Percentiles rank a stretch among this genome's conserved stretches.
Evolutionary conservation across 2,888 invertebrate species (phyloP).

Genomic region (Pemphredon lugubris): DNA sequence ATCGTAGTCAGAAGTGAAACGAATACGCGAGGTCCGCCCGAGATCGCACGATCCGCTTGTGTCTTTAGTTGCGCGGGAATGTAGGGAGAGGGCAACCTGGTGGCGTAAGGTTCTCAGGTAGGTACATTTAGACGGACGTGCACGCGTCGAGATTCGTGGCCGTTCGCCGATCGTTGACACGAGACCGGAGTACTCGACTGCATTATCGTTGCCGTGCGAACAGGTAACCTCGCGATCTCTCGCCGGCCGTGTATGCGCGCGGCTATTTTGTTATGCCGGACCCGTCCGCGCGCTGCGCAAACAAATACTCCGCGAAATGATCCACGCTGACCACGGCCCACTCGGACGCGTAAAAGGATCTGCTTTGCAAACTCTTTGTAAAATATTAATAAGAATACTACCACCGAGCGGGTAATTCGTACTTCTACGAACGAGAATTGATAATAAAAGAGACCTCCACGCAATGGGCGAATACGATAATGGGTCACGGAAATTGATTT

Average conservation of each 20-base stretch:
- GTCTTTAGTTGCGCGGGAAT: slow-evolving; percentile 57
- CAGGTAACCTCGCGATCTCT: slow-evolving; percentile 69
- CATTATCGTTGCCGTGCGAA: slow-evolving; percentile 67
- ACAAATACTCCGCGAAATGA: slow-evolving; percentile 68
- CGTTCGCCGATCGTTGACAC: slow-evolving; percentile 70
- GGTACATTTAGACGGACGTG: slow-evolving; percentile 69
- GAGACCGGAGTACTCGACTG: slow-evolving; percentile 66
- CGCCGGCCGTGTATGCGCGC: slow-evolving; percentile 40
- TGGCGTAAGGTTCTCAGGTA: slow-evolving; percentile 68
- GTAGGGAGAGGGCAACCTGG: slow-evolving; percentile 60
- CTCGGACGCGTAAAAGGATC: slow-evolving; percentile 17
- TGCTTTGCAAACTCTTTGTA: not conserved
- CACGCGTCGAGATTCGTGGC: slow-evolving; percentile 68
- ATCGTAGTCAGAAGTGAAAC: slow-evolving; percentile 42
- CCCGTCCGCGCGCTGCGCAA: slow-evolving; percentile 71
- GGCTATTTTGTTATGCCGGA: slow-evolving; percentile 62
- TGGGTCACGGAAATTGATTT: too few relatives aligned
- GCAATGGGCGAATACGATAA: too few relatives aligned
- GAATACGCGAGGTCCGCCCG: slow-evolving; percentile 40
- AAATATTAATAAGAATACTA: too few relatives aligned
- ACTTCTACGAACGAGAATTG: too few relatives aligned
- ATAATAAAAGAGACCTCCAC: too few relatives aligned
- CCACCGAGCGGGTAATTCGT: too few relatives aligned
- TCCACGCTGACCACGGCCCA: slow-evolving; percentile 34
- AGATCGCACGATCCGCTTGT: slow-evolving; percentile 59